Percentiles rank a stretch among this genome's conserved stretches.
phyloP scores from a whole-genome alignment of 2,113 vertebrate genomes.

The Crotalus viridis region DNA sequence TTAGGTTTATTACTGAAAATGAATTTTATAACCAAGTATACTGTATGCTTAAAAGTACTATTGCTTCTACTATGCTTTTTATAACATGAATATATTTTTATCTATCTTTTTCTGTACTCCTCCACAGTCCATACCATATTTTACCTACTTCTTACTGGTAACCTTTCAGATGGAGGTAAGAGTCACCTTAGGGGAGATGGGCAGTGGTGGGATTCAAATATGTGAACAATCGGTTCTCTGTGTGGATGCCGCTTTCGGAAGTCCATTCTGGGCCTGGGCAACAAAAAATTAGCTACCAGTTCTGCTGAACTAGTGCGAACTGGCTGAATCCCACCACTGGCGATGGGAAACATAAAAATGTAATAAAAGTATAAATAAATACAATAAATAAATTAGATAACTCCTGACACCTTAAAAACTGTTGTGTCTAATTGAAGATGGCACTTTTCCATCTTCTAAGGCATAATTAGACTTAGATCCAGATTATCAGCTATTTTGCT shows the following conservation, averaged over 20 bases:
- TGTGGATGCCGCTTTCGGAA: too few species aligned
- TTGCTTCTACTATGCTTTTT: neutral
- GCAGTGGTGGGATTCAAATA: too few species aligned
- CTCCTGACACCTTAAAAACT: neutral
- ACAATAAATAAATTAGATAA: neutral
- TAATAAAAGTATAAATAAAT: too few species aligned
- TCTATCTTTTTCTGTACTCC: neutral
- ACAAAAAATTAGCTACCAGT: too few species aligned
- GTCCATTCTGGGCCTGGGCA: too few species aligned
- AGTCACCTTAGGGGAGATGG: too few species aligned
- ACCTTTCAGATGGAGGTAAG: neutral
- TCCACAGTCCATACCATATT: neutral
- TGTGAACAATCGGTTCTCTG: too few species aligned
- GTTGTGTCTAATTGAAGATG: neutral
- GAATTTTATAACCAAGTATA: neutral
- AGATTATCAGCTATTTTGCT: neutral
- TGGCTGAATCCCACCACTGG: too few species aligned
- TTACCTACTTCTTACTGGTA: neutral
- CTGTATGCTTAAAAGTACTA: neutral
- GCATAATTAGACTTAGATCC: neutral
- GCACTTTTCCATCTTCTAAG: neutral
- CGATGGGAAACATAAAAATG: too few species aligned
- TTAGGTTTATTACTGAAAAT: neutral
- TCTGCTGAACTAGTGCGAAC: too few species aligned
- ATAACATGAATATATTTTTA: neutral